Evolutionary conservation across 1,140 invertebrate genomes (phyloP).

Genomic region (Brachionus rotundiformis): DNA sequence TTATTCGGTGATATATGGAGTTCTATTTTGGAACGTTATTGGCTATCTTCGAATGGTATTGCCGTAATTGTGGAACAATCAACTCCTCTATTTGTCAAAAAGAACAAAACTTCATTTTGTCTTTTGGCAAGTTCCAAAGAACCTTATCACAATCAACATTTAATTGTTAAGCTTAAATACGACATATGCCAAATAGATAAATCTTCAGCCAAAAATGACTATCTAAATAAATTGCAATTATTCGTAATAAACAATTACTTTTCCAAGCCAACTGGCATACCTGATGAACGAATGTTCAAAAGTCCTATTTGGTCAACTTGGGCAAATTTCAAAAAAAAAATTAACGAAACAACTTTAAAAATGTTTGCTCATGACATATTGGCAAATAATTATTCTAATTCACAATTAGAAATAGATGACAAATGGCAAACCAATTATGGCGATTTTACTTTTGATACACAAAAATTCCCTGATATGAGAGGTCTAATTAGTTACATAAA

Average conservation of each 20-base stretch:
- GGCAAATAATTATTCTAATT: conserved; percentile 71
- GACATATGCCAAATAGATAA: conserved; percentile 44
- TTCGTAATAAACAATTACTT: conserved; percentile 51
- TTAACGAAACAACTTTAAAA: conserved; percentile 71
- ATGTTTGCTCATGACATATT: conserved; percentile 71
- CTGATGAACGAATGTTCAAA: conserved; percentile 73
- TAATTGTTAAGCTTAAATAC: conserved; percentile 30
- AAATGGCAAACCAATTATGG: conserved; percentile 64
- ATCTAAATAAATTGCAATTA: conserved; percentile 33
- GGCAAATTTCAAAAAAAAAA: conserved; percentile 74
- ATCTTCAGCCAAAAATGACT: not conserved
- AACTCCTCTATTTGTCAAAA: conserved; percentile 58
- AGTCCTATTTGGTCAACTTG: conserved; percentile 89
- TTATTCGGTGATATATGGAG: conserved; percentile 47
- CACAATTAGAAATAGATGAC: conserved; percentile 86
- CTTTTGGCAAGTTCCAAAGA: conserved; percentile 53
- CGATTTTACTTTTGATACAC: conserved; percentile 72
- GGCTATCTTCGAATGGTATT: conserved; percentile 59
- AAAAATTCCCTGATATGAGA: conserved; percentile 75
- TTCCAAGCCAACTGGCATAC: conserved; percentile 62
- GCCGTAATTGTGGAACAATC: conserved; percentile 57
- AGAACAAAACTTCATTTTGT: conserved; percentile 52
- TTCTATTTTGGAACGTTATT: conserved; percentile 56
- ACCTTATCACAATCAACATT: conserved; percentile 45
- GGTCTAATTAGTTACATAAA: conserved; percentile 68